Conservation (phyloP, 2,888 invertebrate species). For the Hydraecia micacea region DNA sequence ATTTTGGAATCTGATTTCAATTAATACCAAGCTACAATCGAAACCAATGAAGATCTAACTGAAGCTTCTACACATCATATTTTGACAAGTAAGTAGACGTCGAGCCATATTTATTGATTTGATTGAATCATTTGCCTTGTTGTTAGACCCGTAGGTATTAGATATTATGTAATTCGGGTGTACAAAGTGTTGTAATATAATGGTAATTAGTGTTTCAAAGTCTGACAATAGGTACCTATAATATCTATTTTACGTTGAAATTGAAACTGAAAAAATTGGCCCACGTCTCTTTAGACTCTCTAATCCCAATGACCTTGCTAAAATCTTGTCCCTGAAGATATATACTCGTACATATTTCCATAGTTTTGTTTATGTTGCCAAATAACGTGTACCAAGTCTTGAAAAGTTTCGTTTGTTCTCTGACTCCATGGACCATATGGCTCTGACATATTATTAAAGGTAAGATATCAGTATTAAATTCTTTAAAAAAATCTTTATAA, state of each 20-base stretch:
- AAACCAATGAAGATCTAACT: neutral
- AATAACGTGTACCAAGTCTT: neutral
- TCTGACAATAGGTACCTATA: too few species aligned
- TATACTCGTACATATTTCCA: neutral
- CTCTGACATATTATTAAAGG: neutral
- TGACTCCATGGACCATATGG: too few species aligned
- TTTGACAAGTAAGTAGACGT: neutral
- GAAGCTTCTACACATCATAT: neutral
- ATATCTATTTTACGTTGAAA: neutral
- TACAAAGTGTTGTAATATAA: neutral
- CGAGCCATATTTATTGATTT: neutral
- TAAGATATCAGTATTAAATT: neutral
- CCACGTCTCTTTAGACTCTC: neutral
- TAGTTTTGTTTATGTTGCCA: neutral
- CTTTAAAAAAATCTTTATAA: neutral
- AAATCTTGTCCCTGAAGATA: neutral
- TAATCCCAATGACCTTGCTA: neutral
- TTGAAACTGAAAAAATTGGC: too few species aligned
- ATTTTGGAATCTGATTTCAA: neutral
- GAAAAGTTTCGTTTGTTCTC: neutral
- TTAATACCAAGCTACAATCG: neutral
- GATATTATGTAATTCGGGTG: too few species aligned
- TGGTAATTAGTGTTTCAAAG: neutral
- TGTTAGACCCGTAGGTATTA: neutral
- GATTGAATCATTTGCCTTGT: neutral